These are phyloP conservation scores for Accipiter virgatus DNA, from an alignment of 2,113 vertebrate genomes.

Conservation along the genomic window DNA sequence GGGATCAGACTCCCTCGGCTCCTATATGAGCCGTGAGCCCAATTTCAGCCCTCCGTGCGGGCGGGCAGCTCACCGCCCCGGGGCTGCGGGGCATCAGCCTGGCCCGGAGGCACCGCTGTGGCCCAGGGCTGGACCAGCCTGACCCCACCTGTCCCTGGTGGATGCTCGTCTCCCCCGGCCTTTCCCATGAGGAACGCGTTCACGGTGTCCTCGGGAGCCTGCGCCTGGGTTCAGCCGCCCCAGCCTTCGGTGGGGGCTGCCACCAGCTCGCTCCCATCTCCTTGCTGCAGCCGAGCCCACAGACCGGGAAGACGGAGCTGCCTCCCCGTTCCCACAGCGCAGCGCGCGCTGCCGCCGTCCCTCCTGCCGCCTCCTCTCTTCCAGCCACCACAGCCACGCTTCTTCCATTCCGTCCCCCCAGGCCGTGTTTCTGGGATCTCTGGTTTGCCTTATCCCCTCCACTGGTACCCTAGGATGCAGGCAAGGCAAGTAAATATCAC, in stretches of 20 bases:
- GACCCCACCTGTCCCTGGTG: not conserved
- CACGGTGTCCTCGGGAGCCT: not conserved
- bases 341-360: not conserved
- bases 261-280: not conserved
- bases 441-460: no score
- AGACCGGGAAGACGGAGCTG: not conserved
- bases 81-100: not conserved
- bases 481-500: not conserved
- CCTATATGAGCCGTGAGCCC: rapidly evolving
- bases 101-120: rapidly evolving
- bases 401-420: not conserved
- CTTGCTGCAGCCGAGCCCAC: not conserved
- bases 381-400: not conserved
- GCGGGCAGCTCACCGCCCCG: not conserved
- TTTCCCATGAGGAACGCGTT: rapidly evolving
- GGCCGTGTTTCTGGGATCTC: not conserved
- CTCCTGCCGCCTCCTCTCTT: not conserved
- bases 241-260: no score
- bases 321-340: not conserved
- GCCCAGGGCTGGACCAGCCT: not conserved
- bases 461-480: rapidly evolving
- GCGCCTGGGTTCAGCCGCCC: not conserved
- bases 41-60: rapidly evolving
- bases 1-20: no score
- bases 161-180: not conserved